Evolutionary conservation across 2,113 vertebrate genomes (phyloP).

Genomic region (Casuarius casuarius): DNA sequence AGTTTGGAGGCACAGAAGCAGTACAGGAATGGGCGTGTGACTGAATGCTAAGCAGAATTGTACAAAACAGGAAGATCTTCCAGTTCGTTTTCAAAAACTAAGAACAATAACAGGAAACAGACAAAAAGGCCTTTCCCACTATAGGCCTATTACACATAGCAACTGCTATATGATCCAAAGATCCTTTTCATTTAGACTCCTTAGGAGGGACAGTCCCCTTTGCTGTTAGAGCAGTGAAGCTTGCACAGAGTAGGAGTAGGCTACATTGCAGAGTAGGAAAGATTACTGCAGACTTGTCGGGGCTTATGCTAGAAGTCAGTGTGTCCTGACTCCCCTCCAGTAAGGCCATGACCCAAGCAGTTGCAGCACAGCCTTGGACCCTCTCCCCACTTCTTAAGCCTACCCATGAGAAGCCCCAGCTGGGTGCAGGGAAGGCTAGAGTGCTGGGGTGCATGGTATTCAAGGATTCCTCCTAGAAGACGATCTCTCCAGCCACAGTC

Average conservation of each 20-base stretch:
- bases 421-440: neutral
- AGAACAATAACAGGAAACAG: neutral
- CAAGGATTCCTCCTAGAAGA: neutral
- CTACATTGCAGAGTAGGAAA: neutral
- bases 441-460: neutral
- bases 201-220: neutral
- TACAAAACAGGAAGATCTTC: neutral
- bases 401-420: neutral
- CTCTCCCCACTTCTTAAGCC: neutral
- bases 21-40: neutral
- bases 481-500: neutral
- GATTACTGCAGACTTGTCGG: neutral
- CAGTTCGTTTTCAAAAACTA: neutral
- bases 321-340: neutral
- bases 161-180: neutral
- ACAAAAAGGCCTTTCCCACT: neutral
- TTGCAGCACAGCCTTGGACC: neutral
- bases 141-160: neutral
- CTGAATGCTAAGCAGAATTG: neutral
- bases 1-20: neutral
- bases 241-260: neutral
- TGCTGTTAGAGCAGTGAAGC: accelerated
- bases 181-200: neutral
- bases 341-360: neutral
- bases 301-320: neutral